phyloP scores from a whole-genome alignment of 23 tunicate genomes.

The Ciona savignyi region DNA sequence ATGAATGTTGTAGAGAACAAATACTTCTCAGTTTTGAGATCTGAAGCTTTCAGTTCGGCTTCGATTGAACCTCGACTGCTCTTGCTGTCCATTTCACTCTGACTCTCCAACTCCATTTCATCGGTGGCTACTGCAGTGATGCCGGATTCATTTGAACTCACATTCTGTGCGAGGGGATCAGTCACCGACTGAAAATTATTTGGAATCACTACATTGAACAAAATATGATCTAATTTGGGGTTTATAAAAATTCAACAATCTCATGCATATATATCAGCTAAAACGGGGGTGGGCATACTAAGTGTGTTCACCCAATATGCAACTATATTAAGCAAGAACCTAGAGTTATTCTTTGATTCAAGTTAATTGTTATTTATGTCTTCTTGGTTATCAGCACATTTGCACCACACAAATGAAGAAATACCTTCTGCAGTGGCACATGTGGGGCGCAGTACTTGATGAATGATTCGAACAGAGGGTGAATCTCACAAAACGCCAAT shows the following conservation, averaged over 20 bases:
- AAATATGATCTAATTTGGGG: too few relatives aligned
- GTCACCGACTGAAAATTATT: background rate
- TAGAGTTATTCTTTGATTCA: too few relatives aligned
- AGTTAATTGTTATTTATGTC: too few relatives aligned
- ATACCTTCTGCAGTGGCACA: conserved; percentile 41
- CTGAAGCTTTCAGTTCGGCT: conserved; percentile 70
- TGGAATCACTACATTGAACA: background rate
- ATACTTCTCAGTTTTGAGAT: conserved; percentile 60
- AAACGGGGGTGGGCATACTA: too few relatives aligned
- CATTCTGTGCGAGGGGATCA: background rate
- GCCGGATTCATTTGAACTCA: background rate
- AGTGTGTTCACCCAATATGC: too few relatives aligned
- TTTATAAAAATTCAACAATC: too few relatives aligned
- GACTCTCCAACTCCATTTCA: conserved; percentile 94
- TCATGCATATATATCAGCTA: too few relatives aligned
- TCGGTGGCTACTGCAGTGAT: conserved; percentile 18
- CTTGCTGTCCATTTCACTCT: conserved; percentile 95
- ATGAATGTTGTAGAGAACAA: too few relatives aligned
- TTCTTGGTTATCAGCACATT: too few relatives aligned
- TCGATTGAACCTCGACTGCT: conserved; percentile 74
- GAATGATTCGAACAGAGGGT: conserved; percentile 40
- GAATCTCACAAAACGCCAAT: conserved; percentile 50
- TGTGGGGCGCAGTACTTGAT: conserved; percentile 64
- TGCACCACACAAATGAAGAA: too few relatives aligned
- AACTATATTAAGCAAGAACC: too few relatives aligned